These are phyloP conservation scores for Stomatorhinus walkeri DNA, from an alignment of 2,797 vertebrate species.

Conservation along the genomic window DNA sequence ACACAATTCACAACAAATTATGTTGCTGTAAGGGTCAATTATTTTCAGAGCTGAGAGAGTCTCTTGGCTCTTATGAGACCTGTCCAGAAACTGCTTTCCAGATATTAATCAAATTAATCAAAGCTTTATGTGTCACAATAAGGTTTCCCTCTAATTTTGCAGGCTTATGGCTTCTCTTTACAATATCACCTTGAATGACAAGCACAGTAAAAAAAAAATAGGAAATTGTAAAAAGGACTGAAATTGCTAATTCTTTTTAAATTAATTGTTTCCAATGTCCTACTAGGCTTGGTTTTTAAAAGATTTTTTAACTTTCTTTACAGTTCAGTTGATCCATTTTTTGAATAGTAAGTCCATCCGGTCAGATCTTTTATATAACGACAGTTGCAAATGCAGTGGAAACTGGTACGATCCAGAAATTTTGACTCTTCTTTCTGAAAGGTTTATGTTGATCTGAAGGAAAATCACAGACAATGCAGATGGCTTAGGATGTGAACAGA, in stretches of 20 bases:
- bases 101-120: conserved; percentile 19
- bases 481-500: conserved; percentile 35
- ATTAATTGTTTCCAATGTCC: neutral
- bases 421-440: neutral
- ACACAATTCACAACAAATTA: conserved; percentile 23
- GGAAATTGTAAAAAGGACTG: neutral
- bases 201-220: neutral
- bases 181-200: neutral
- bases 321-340: neutral
- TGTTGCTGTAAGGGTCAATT: neutral
- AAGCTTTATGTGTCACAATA: neutral
- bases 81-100: conserved; percentile 9
- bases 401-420: conserved; percentile 6
- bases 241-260: neutral
- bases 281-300: neutral
- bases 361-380: neutral
- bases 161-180: neutral
- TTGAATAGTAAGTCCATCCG: neutral
- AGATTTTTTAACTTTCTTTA: neutral
- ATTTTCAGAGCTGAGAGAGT: conserved; percentile 16
- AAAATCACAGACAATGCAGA: conserved; percentile 30
- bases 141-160: neutral
- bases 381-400: neutral
- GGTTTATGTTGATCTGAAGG: conserved; percentile 8
- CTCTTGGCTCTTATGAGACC: conserved; percentile 23